Percentiles rank a stretch among this genome's conserved stretches.
Conservation (phyloP, 2,113 vertebrate genomes). For the Ellobius talpinus region DNA sequence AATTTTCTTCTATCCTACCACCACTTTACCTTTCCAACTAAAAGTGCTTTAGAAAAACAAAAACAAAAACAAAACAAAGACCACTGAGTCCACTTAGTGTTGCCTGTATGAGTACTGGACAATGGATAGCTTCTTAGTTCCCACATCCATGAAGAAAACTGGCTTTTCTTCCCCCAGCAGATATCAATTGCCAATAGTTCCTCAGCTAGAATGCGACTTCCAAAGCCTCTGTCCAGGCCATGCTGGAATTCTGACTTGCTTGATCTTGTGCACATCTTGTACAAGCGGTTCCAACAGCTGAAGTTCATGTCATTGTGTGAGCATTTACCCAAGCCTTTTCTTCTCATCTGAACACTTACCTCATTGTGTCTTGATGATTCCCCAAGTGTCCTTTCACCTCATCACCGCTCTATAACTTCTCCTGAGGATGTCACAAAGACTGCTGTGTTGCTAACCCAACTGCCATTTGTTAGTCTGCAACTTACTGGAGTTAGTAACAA, state of each 20-base stretch:
- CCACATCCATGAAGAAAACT: not conserved
- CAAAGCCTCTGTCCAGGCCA: not conserved
- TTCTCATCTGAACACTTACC: not conserved
- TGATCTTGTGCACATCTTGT: not conserved
- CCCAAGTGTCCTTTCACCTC: not conserved
- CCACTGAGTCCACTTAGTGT: not conserved
- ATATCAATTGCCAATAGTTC: not conserved
- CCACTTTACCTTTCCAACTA: not conserved
- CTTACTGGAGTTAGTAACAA: not conserved
- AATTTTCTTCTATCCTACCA: not conserved
- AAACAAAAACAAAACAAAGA: too few species aligned
- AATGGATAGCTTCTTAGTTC: not conserved
- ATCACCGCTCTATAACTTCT: not conserved
- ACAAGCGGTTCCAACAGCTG: not conserved
- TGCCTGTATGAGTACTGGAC: not conserved
- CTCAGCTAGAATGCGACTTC: not conserved
- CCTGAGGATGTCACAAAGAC: not conserved
- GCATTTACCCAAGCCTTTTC: not conserved
- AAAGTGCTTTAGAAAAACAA: not conserved
- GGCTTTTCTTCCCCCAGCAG: not conserved
- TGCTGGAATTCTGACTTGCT: not conserved
- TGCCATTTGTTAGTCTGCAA: not conserved
- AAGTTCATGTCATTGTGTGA: not conserved
- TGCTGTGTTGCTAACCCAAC: not conserved
- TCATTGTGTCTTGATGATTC: not conserved